A percentile compares a stretch with the other conserved stretches of the same genome.
phyloP scores from a whole-genome alignment of 1,140 invertebrate genomes.

The Caerostris darwini region DNA sequence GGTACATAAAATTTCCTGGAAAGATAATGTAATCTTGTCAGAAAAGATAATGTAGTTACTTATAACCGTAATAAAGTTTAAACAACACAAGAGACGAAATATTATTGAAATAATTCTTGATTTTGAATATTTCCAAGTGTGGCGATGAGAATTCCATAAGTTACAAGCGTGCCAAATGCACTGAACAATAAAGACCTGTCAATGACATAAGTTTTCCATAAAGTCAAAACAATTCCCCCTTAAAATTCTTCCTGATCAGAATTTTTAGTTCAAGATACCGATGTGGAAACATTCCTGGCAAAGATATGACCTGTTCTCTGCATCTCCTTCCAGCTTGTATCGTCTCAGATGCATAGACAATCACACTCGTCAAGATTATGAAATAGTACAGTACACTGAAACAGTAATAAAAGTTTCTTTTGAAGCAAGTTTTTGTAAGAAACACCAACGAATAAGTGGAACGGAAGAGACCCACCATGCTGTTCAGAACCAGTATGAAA shows the following conservation, averaged over 20 bases:
- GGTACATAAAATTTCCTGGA: too few relatives aligned
- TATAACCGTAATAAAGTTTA: too few relatives aligned
- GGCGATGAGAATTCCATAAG: background rate
- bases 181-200: background rate
- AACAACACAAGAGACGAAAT: too few relatives aligned
- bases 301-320: background rate
- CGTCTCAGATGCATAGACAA: background rate
- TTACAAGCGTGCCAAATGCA: background rate
- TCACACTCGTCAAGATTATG: background rate
- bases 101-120: background rate
- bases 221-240: background rate
- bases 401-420: background rate
- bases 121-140: background rate
- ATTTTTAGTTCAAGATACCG: background rate
- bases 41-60: too few relatives aligned
- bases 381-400: background rate
- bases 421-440: background rate
- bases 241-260: background rate
- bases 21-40: too few relatives aligned
- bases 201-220: background rate
- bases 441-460: background rate
- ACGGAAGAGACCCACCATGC: background rate
- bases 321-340: background rate
- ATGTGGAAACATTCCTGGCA: background rate
- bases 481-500: background rate